Evolutionary conservation across 2,888 invertebrate species (phyloP), one percentile per base, ranked within the genome.

Genomic region (Hesperia comma): DNA sequence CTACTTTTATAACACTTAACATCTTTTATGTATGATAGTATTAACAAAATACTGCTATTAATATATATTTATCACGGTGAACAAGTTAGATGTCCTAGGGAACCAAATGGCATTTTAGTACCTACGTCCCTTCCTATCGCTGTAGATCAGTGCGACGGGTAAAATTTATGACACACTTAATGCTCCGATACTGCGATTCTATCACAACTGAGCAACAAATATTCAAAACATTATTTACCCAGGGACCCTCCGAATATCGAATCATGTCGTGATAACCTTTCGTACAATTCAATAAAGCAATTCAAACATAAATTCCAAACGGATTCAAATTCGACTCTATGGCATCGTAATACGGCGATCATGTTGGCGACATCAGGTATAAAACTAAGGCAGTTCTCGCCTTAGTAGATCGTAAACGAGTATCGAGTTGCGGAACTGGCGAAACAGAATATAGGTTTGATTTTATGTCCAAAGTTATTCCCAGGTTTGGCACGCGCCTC

Each of bases 381-480:
- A 54, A 43, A 64, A 53, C 41, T 64, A 43, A 12, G 14, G 26
- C 41, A 64, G 66, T 54, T 66, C 19, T 60, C 60, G 58, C 66
- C 19, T 43, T 37, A 54, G 53, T 53, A n/a, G 21, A 33, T 66
- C 66, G 60, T 66, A 66, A 66, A 66, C 37, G 26, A 54, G 43
- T 46, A 53, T 66, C 26, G 43, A 41, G 26, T 41, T 49, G 19
- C n/a, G 51, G 14, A 21, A 60, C 53, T 60, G 66, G 41, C 66
- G 58, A 60, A 60, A 66, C 49, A 60, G 40, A 66, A 60, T 60
- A 40, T 51, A 21, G 57, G 64, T 58, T 53, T 43, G 58, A 66
- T 66, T 60, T 58, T 33, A 64, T 53, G 64, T 53, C 32, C 41
- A 26, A 51, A 57, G 57, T 63, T 63, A 63, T 57, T 57, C 21